Percentiles rank a stretch among this genome's conserved stretches.
Evolutionary conservation across 2,888 invertebrate genomes (phyloP).

Genomic region (Pristionchus maxplancki): DNA sequence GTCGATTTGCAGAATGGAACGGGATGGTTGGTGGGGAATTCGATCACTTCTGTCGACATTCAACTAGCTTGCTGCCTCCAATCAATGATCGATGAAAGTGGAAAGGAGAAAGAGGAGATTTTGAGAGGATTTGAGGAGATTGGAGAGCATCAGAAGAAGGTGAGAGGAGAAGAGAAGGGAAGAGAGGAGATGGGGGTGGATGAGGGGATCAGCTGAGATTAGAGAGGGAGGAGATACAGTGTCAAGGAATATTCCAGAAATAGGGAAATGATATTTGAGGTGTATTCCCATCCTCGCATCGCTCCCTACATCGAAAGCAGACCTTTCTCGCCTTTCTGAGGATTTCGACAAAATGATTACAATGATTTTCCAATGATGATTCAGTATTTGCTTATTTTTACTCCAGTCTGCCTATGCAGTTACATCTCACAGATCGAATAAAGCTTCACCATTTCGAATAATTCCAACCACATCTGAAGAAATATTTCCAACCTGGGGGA

Average conservation of each 20-base stretch:
- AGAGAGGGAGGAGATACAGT: neutral
- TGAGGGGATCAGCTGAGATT: neutral
- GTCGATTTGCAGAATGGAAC: neutral
- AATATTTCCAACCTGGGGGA: slow-evolving; percentile 32
- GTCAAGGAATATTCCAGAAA: neutral
- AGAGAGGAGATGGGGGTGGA: neutral
- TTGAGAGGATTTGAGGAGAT: slow-evolving; percentile 8
- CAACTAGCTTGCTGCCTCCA: neutral
- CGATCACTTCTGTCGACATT: slow-evolving; percentile 4
- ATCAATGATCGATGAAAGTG: slow-evolving; percentile 8
- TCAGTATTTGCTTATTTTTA: neutral
- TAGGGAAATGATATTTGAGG: neutral
- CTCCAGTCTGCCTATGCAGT: neutral
- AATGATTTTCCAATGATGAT: neutral
- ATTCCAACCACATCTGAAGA: neutral
- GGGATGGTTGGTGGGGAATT: slow-evolving; percentile 13
- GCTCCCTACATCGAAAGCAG: slow-evolving; percentile 10
- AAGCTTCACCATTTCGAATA: neutral
- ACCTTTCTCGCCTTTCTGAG: slow-evolving; percentile 1
- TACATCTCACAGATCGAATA: neutral
- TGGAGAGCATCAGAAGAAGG: neutral
- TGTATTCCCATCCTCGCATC: slow-evolving; percentile 21
- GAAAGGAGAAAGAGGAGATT: slow-evolving; percentile 21
- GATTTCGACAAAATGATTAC: neutral
- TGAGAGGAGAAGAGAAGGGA: neutral